Evolutionary conservation across 1,140 invertebrate genomes (phyloP).

Genomic region (Tribolium madens): DNA sequence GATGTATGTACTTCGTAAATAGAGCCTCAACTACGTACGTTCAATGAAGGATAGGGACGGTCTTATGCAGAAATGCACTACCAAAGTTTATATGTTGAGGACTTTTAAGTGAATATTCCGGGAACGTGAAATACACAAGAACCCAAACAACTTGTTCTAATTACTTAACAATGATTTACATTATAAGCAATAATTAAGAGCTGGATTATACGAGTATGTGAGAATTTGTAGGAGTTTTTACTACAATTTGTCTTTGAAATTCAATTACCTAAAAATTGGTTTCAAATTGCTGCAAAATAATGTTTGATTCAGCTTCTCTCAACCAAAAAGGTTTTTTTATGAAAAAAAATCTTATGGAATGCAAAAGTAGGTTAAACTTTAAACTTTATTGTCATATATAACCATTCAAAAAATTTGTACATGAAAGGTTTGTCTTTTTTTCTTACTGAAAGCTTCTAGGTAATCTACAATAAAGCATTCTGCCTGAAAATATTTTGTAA

Average conservation of each 20-base stretch:
- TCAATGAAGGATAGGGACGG: background rate
- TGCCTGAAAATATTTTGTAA: too few species aligned
- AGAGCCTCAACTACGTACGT: constrained; percentile 4
- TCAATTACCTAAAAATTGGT: background rate
- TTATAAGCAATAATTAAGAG: constrained; percentile 6
- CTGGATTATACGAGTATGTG: constrained; percentile 8
- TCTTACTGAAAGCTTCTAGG: too few species aligned
- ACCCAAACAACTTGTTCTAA: constrained; percentile 12
- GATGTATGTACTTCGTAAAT: constrained; percentile 6
- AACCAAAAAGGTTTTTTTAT: too few species aligned
- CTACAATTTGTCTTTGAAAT: background rate
- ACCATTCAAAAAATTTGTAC: too few species aligned
- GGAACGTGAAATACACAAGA: background rate
- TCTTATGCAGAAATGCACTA: background rate
- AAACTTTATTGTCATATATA: too few species aligned
- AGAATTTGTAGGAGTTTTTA: background rate
- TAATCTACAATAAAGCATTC: too few species aligned
- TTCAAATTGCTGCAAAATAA: too few species aligned
- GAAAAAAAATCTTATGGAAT: too few species aligned
- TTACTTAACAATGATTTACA: constrained; percentile 26
- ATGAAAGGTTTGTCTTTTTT: too few species aligned
- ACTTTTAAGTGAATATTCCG: background rate
- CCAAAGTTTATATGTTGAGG: background rate
- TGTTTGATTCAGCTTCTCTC: too few species aligned
- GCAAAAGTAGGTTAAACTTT: too few species aligned